A percentile compares a stretch with the other conserved stretches of the same genome.
These are phyloP conservation scores for Omphaloscelis lunosa DNA, from an alignment of 2,888 invertebrate genomes.

Conservation along the genomic window DNA sequence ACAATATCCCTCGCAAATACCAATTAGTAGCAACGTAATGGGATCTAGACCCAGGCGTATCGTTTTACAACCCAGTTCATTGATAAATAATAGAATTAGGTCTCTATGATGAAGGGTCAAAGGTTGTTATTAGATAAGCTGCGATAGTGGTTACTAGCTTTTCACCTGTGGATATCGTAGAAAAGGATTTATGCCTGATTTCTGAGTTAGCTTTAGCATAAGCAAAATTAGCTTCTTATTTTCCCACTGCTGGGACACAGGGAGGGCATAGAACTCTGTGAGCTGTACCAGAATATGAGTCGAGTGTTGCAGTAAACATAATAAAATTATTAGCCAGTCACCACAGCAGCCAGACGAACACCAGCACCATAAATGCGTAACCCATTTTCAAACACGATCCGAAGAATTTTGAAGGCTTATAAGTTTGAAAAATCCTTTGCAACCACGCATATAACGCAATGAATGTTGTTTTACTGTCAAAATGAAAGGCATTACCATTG, in stretches of 20 bases:
- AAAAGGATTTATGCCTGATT: neutral
- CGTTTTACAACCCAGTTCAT: slow-evolving; percentile 14
- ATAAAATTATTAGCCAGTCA: no score
- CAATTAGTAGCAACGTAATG: slow-evolving; percentile 23
- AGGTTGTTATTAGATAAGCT: slow-evolving; percentile 14
- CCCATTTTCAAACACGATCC: no score
- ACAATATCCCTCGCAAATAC: neutral
- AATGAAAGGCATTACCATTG: neutral
- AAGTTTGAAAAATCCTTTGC: neutral
- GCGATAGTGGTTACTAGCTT: neutral
- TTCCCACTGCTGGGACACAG: no score
- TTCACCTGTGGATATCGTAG: neutral
- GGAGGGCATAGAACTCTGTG: no score
- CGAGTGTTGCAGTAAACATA: no score
- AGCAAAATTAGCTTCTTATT: no score
- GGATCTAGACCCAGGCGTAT: slow-evolving; percentile 13
- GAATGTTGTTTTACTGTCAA: neutral
- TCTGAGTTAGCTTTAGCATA: neutral
- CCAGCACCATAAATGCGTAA: no score
- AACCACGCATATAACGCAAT: neutral
- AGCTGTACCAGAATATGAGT: no score
- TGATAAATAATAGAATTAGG: slow-evolving; percentile 18
- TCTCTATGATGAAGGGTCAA: neutral
- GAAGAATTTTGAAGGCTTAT: no score
- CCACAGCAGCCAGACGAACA: no score